Base-by-base conservation (phyloP, 2,113 vertebrate species). In the Scytalopus superciliaris region DNA sequence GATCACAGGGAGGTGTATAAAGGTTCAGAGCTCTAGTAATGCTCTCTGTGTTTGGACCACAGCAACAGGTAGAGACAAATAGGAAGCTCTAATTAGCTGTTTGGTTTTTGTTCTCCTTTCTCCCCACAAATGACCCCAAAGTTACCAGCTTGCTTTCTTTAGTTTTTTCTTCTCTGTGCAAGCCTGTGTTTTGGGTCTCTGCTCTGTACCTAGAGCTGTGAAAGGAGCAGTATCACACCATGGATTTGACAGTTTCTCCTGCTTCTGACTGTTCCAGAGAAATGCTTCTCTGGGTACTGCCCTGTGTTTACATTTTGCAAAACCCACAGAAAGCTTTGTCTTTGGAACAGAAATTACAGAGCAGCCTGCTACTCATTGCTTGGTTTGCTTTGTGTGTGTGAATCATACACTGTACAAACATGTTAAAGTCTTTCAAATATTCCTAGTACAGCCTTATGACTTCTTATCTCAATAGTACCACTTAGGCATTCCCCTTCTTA, bases 151-250 rank as follows among this genome's bases (percentile, higher is more conserved):
- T 13, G 1, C 2, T 56, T 55, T 21, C n/a, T 67, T 49, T 53
- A 5, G 1, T n/a, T 89, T 66, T 52, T 55, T 23, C 5, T 5
- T 87, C 37, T 15, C 12, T 52, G 0, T 39, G 9, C 19, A 4
- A 0, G 0, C 49, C 73, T 66, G 17, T n/a, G 27, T 50, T 8
- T 10, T 56, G 22, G 4, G 37, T 66, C 52, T 60, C 24, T 53
- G 68, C 45, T 79, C 17, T 68, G 3, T 59, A 72, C 23, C 53
- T n/a, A 1, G 7, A 52, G 44, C 57, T 79, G 35, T 75, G 68
- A 75, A 49, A 4, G 0, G 15, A 64, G 47, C 2, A 1, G 10
- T 56, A 19, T n/a, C 64, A 31, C 13, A 11, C 17, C 3, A 2
- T 14, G 9, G 27, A 31, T 35, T 78, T 74, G 42, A 31, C 77